Percentiles rank a stretch among this genome's conserved stretches.
phyloP scores from a whole-genome alignment of 2,888 invertebrate species.

The Chrysodeixis includens region DNA sequence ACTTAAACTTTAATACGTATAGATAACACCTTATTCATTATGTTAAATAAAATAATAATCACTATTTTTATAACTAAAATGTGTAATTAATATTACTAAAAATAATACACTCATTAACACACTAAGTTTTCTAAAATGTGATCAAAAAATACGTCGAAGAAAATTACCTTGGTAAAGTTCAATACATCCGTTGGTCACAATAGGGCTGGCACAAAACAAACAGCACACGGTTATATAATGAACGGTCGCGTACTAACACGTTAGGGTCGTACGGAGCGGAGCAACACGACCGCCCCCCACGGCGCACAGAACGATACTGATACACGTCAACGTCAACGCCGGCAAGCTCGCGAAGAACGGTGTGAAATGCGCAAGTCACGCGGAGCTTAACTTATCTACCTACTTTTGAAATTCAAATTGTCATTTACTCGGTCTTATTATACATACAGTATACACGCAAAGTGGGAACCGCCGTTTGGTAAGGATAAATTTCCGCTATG shows the following conservation, averaged over 20 bases:
- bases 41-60: slow-evolving; percentile 34
- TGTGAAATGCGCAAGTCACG: slow-evolving; percentile 88
- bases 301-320: slow-evolving; percentile 75
- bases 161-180: slow-evolving; percentile 64
- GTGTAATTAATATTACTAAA: slow-evolving; percentile 10
- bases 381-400: slow-evolving; percentile 81
- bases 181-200: slow-evolving; percentile 66
- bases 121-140: not conserved
- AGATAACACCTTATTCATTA: slow-evolving; percentile 25
- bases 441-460: slow-evolving; percentile 72
- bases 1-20: slow-evolving; percentile 31
- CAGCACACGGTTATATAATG: slow-evolving; percentile 84
- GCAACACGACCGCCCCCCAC: slow-evolving; percentile 67
- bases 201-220: slow-evolving; percentile 78
- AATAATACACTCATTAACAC: not conserved
- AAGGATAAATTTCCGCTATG: slow-evolving; percentile 68
- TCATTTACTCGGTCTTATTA: slow-evolving; percentile 78
- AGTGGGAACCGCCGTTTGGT: slow-evolving; percentile 63
- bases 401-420: slow-evolving; percentile 83
- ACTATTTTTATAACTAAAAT: slow-evolving; percentile 31
- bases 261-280: slow-evolving; percentile 58
- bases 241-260: slow-evolving; percentile 77
- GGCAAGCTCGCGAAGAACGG: slow-evolving; percentile 74
- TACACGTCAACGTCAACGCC: slow-evolving; percentile 73
- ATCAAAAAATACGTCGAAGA: slow-evolving; percentile 34